phyloP scores from a whole-genome alignment of 1,140 invertebrate species.

The Daktulosphaira vitifoliae region DNA sequence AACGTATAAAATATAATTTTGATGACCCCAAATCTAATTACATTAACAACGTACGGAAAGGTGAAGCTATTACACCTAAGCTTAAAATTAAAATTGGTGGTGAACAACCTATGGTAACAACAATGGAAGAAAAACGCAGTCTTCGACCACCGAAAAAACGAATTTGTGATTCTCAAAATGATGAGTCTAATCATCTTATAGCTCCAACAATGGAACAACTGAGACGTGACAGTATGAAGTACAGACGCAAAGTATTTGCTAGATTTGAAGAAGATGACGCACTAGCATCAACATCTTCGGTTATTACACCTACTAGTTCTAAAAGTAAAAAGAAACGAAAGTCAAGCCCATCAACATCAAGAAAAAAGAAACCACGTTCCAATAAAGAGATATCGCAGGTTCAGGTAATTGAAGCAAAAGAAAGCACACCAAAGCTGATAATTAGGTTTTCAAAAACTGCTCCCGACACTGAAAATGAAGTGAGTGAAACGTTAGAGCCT shows the following conservation, averaged over 20 bases:
- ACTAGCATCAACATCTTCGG: conserved; percentile 40
- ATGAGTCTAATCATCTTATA: conserved; percentile 41
- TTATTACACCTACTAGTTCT: conserved; percentile 20
- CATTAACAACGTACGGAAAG: conserved; percentile 14
- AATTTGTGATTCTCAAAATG: conserved; percentile 45
- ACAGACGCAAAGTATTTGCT: conserved; percentile 69
- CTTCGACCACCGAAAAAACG: conserved; percentile 73
- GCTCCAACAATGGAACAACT: conserved; percentile 65
- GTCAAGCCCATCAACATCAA: conserved; percentile 37
- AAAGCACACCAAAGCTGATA: conserved; percentile 55
- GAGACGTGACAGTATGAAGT: conserved; percentile 77
- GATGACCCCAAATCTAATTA: conserved; percentile 8
- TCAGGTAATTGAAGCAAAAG: conserved; percentile 43
- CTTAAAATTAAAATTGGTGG: conserved; percentile 72
- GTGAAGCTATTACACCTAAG: conserved; percentile 51
- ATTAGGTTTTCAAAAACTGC: conserved; percentile 46
- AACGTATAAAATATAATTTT: conserved; percentile 46
- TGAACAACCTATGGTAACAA: conserved; percentile 31
- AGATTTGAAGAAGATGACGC: conserved; percentile 66
- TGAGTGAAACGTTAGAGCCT: conserved; percentile 40
- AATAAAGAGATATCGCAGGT: conserved; percentile 28
- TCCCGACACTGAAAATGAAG: conserved; percentile 36
- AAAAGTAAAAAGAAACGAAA: conserved; percentile 36
- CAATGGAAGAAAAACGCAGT: conserved; percentile 48
- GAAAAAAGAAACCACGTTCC: conserved; percentile 48